Evolutionary conservation across 2,113 vertebrate species (phyloP).

Genomic region (Chloebia gouldiae): DNA sequence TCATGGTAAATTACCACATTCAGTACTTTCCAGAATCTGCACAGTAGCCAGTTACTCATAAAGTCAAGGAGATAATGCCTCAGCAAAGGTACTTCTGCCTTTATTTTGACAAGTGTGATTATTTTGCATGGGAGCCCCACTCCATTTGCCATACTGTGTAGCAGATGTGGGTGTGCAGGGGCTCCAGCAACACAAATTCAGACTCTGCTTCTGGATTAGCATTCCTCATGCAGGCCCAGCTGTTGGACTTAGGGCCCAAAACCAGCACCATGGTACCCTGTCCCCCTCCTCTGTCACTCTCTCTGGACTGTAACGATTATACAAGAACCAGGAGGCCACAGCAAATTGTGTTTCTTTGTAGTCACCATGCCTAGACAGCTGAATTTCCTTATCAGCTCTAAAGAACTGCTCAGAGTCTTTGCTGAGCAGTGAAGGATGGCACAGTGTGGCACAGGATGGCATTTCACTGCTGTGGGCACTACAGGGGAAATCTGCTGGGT

Average conservation of each 20-base stretch:
- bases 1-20: background rate
- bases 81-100: background rate
- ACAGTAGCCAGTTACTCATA: background rate
- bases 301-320: background rate
- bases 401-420: background rate
- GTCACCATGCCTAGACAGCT: background rate
- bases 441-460: background rate
- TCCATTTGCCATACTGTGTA: fast-evolving
- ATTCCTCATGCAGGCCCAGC: background rate
- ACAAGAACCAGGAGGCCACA: background rate
- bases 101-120: background rate
- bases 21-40: background rate
- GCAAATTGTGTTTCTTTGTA: background rate
- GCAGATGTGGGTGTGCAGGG: background rate
- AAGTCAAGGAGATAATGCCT: background rate
- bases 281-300: background rate
- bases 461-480: background rate
- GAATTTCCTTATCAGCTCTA: background rate
- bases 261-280: background rate
- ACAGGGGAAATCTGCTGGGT: background rate
- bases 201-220: background rate
- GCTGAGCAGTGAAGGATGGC: background rate
- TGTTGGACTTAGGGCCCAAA: background rate
- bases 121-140: background rate
- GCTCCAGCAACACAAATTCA: background rate